phyloP scores from a whole-genome alignment of 2,888 invertebrate genomes.

The Gari tellinella region DNA sequence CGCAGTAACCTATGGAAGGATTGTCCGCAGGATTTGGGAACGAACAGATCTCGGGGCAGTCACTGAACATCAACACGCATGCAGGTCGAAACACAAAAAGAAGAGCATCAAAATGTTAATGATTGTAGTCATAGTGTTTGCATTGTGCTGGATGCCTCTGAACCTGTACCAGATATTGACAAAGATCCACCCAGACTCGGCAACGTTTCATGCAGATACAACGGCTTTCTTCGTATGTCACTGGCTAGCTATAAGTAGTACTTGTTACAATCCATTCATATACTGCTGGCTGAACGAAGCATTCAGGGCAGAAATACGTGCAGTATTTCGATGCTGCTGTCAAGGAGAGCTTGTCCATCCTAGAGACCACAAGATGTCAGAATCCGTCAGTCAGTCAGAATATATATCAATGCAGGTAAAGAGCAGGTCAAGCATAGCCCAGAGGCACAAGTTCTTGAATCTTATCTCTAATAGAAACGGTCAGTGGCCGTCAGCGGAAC shows the following conservation, averaged over 20 bases:
- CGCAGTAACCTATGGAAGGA: constrained; percentile 83
- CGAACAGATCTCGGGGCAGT: constrained; percentile 83
- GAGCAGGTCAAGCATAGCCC: no score
- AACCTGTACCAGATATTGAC: constrained; percentile 85
- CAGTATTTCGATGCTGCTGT: constrained; percentile 79
- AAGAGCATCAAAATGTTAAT: constrained; percentile 85
- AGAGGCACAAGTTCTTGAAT: no score
- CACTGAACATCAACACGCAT: constrained; percentile 83
- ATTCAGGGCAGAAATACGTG: constrained; percentile 82
- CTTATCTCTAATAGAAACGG: no score
- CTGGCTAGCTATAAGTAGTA: constrained; percentile 85
- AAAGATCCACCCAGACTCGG: constrained; percentile 79
- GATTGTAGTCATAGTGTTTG: constrained; percentile 84
- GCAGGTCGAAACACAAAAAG: constrained; percentile 82
- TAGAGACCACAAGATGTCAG: constrained; percentile 27
- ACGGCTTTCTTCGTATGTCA: constrained; percentile 84
- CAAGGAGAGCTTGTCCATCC: constrained; percentile 20
- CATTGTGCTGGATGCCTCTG: constrained; percentile 85
- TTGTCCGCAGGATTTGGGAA: constrained; percentile 81
- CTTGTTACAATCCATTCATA: constrained; percentile 85
- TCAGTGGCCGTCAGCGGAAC: no score
- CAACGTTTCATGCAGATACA: constrained; percentile 81
- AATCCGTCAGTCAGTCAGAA: constrained; percentile 39
- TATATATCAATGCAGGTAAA: constrained; percentile 9
- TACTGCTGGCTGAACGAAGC: constrained; percentile 85